A percentile compares a stretch with the other conserved stretches of the same genome.
These are phyloP conservation scores for Dioctria linearis DNA, from an alignment of 2,888 invertebrate genomes.

Conservation along the genomic window DNA sequence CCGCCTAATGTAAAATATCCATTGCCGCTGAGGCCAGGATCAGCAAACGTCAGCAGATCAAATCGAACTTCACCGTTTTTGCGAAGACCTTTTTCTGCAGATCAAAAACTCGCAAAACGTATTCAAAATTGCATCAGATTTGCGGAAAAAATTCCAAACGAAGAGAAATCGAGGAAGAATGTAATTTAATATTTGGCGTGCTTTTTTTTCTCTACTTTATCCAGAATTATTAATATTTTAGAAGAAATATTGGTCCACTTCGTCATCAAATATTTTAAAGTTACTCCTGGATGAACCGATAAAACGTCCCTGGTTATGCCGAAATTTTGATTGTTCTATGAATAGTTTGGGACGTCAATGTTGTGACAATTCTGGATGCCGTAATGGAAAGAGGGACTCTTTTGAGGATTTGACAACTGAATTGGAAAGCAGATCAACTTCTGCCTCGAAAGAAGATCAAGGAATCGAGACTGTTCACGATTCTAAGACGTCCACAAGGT, in stretches of 20 bases:
- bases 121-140: conserved; percentile 54
- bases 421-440: conserved; percentile 21
- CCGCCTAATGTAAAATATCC: conserved; percentile 65
- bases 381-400: conserved; percentile 7
- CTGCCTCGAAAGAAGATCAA: background rate
- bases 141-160: conserved; percentile 53
- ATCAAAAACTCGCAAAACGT: conserved; percentile 65
- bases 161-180: conserved; percentile 57
- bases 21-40: conserved; percentile 66
- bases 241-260: conserved; percentile 59
- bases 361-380: conserved; percentile 34
- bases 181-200: conserved; percentile 52
- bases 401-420: conserved; percentile 38
- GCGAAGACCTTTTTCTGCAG: conserved; percentile 68
- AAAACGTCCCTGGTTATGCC: conserved; percentile 73
- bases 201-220: background rate
- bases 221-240: conserved; percentile 16
- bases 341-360: conserved; percentile 54
- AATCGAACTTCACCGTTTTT: conserved; percentile 64
- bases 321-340: conserved; percentile 57
- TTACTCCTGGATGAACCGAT: conserved; percentile 69
- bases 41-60: conserved; percentile 62
- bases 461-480: background rate
- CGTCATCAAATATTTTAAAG: conserved; percentile 69
- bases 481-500: background rate